Evolutionary conservation across 2,888 invertebrate species (phyloP).

Genomic region (Protula sp.): DNA sequence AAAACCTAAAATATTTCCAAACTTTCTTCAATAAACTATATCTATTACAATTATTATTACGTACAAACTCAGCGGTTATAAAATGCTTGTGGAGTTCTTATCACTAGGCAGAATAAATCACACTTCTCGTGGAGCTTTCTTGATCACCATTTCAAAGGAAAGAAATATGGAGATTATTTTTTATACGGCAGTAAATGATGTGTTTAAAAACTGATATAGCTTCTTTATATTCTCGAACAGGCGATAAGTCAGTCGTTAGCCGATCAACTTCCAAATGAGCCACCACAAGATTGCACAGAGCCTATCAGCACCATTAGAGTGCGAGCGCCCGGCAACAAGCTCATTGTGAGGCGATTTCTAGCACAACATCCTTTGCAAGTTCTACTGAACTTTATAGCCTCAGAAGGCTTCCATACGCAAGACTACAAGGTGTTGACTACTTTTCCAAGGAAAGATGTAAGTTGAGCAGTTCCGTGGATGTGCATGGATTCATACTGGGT

Average conservation of each 20-base stretch:
- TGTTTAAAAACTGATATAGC: too few species aligned
- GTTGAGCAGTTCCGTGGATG: slow-evolving; percentile 54
- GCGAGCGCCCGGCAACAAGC: slow-evolving; percentile 72
- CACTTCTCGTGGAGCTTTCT: too few species aligned
- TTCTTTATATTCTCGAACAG: too few species aligned
- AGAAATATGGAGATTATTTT: too few species aligned
- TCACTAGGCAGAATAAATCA: too few species aligned
- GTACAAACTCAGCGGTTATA: too few species aligned
- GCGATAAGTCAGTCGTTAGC: slow-evolving; percentile 51
- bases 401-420: slow-evolving; percentile 79
- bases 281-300: slow-evolving; percentile 38
- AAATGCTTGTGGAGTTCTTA: too few species aligned
- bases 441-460: slow-evolving; percentile 93
- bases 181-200: too few species aligned
- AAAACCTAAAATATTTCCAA: too few species aligned
- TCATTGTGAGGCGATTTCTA: slow-evolving; percentile 73
- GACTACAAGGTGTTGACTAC: slow-evolving; percentile 87
- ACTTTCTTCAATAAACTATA: too few species aligned
- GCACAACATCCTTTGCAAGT: slow-evolving; percentile 61
- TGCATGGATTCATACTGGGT: background rate
- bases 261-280: slow-evolving; percentile 53
- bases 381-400: slow-evolving; percentile 79
- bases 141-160: too few species aligned
- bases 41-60: too few species aligned
- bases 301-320: slow-evolving; percentile 62